These are phyloP conservation scores for Panthera tigris DNA, from an alignment of 2,113 vertebrate species.

Conservation along the genomic window DNA sequence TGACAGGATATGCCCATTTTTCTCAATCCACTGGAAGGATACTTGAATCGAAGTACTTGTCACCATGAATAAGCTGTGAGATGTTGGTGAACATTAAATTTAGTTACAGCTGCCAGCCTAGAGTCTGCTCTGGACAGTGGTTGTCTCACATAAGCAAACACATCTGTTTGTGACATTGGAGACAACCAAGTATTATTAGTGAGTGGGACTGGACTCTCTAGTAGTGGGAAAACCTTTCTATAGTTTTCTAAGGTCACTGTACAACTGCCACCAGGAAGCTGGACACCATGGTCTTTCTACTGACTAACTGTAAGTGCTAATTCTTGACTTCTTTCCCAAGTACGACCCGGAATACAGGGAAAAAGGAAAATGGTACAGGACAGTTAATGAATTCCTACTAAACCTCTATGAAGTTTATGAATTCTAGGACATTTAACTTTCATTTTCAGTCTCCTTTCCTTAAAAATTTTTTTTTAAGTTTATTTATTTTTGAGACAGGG, in stretches of 20 bases:
- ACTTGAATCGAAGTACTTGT: constrained; percentile 48
- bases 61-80: constrained; percentile 67
- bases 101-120: constrained; percentile 63
- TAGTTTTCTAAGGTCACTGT: neutral
- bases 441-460: neutral
- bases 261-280: neutral
- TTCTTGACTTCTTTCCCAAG: neutral
- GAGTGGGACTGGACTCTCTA: neutral
- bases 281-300: neutral
- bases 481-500: neutral
- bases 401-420: neutral
- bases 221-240: neutral
- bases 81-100: constrained; percentile 77
- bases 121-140: constrained; percentile 27
- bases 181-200: constrained; percentile 41
- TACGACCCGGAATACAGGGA: neutral
- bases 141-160: constrained; percentile 63
- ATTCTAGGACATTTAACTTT: neutral
- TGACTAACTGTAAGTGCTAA: neutral
- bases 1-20: neutral
- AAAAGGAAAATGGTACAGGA: neutral
- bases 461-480: neutral
- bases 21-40: constrained; percentile 43
- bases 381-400: neutral
- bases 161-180: constrained; percentile 48